Evolutionary conservation across 2,797 vertebrate species (phyloP), one percentile per base, ranked within the genome.

Genomic region (Sus cebifrons): DNA sequence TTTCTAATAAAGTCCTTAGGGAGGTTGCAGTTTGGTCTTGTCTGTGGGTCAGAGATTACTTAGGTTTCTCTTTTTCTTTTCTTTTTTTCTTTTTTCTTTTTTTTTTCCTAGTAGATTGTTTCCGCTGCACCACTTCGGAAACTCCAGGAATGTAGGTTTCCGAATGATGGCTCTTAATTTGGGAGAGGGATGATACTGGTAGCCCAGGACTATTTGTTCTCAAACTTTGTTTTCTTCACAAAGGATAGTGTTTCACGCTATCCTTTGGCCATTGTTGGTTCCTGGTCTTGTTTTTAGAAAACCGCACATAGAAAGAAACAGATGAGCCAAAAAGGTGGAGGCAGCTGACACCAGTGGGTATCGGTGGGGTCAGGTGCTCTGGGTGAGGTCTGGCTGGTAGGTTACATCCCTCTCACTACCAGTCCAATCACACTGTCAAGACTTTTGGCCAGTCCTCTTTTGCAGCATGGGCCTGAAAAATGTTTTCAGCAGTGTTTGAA

Each of bases 231-330:
- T 75, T 81, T 64, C 60, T 71, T 82, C 13, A 23, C 32, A 8
- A 5, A n/a, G n/a, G n/a, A n/a, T n/a, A n/a, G 18, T 65, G 36
- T 64, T 81, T 44, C 64, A 20, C 52, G 73, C 64, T 56, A 0
- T 74, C 54, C 73, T 86, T 40, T 18, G 68, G 40, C 56, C 12
- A 5, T 18, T 1, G 58, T 73, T 62, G 17, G 9, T 58, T 81
- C 44, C 23, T 83, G 70, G 4, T 67, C 77, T 81, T 58, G 27
- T 49, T 65, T 87, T 92, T 70, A 81, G 70, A 70, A 94, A 77
- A 52, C 16, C 86, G 36, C 52, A 70, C 49, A 25, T 68, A 73
- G n/a, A 74, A 95, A 60, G 70, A 78, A 58, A 9, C 5, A 75
- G 70, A 49, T 75, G 65, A 36, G 64, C 32, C 32, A 7, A 0